These are phyloP conservation scores for Hololepta plana DNA, from an alignment of 2,888 invertebrate species.

Conservation along the genomic window DNA sequence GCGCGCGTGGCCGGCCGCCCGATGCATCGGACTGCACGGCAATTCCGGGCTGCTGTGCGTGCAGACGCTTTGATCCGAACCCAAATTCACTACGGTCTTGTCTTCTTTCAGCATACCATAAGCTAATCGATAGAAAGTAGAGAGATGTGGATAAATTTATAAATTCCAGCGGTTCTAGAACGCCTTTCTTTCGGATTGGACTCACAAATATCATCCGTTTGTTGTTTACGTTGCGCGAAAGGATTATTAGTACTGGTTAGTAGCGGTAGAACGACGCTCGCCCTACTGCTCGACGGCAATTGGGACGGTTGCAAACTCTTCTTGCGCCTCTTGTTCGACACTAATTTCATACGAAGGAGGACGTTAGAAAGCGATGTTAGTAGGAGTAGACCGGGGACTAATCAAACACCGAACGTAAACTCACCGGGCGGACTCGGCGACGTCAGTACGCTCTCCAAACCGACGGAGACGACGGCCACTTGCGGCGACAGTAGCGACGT, in stretches of 20 bases:
- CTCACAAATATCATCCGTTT: conserved; percentile 20
- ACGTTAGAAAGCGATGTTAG: conserved; percentile 1
- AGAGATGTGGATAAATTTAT: not conserved
- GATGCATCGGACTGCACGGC: conserved; percentile 24
- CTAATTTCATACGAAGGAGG: conserved; percentile 12
- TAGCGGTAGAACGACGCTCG: conserved; percentile 60
- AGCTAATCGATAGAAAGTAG: conserved; percentile 27
- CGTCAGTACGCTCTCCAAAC: conserved; percentile 25
- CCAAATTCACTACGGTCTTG: conserved; percentile 32
- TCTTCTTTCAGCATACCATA: conserved; percentile 60
- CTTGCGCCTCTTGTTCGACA: conserved; percentile 27
- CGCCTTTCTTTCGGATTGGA: conserved; percentile 7
- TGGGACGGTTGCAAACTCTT: conserved; percentile 28
- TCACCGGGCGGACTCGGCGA: conserved; percentile 45
- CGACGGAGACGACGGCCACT: conserved; percentile 24
- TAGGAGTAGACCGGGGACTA: not conserved
- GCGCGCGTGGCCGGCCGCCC: conserved; percentile 18
- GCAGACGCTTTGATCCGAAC: conserved; percentile 45
- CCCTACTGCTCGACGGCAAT: conserved; percentile 50
- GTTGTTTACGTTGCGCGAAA: no score
- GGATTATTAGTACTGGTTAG: conserved; percentile 35
- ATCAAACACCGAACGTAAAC: no score
- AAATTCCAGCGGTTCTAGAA: not conserved
- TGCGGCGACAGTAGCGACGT: conserved; percentile 18
- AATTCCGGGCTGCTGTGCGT: conserved; percentile 27